phyloP scores from a whole-genome alignment of 2,113 vertebrate genomes.

The Chunga burmeisteri region DNA sequence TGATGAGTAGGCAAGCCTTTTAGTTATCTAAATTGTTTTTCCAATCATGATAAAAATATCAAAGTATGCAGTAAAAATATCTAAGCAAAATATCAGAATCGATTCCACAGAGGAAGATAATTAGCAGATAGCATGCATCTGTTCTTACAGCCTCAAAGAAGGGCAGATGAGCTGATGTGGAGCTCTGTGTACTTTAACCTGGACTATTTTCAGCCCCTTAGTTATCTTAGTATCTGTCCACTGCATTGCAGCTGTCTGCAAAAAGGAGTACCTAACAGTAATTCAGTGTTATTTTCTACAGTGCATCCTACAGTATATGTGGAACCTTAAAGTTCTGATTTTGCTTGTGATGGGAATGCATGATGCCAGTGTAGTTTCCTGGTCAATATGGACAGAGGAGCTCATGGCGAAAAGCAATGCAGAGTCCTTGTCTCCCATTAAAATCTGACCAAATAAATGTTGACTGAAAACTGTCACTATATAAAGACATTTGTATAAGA shows the following conservation, averaged over 20 bases:
- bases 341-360: neutral
- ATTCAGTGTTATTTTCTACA: neutral
- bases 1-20: conserved; percentile 49
- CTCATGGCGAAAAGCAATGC: neutral
- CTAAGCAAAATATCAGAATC: conserved; percentile 22
- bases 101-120: conserved; percentile 36
- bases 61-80: conserved; percentile 56
- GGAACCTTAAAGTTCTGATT: neutral
- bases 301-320: accelerated
- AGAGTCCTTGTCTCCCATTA: neutral
- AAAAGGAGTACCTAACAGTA: neutral
- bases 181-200: conserved; percentile 30
- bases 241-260: conserved; percentile 31
- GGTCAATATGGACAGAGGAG: neutral
- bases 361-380: neutral
- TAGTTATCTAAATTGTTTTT: conserved; percentile 59
- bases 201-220: conserved; percentile 25
- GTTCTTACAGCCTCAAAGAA: neutral
- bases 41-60: conserved; percentile 57
- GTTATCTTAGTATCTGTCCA: neutral
- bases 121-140: conserved; percentile 47
- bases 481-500: neutral
- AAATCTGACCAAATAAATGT: neutral
- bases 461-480: neutral
- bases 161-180: conserved; percentile 37